Evolutionary conservation across 2,113 vertebrate species (phyloP).

Genomic region (Sprattus sprattus): DNA sequence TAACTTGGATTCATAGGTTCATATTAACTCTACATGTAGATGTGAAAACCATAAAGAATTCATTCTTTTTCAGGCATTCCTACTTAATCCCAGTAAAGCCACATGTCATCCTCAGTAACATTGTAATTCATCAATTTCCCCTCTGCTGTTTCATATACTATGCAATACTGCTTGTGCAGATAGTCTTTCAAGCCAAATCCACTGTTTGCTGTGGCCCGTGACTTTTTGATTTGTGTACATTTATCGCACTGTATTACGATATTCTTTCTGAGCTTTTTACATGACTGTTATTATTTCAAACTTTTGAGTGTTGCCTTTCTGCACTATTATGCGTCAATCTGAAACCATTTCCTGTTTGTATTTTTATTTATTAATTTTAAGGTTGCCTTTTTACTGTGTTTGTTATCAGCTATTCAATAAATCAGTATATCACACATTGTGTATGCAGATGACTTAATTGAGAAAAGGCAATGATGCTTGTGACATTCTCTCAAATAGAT

Average conservation of each 20-base stretch:
- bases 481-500: background rate
- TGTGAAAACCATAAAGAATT: background rate
- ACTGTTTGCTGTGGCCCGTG: background rate
- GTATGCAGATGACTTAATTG: background rate
- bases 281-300: background rate
- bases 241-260: background rate
- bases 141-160: background rate
- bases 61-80: background rate
- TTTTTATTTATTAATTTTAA: background rate
- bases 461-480: background rate
- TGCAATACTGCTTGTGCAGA: slow-evolving; percentile 6
- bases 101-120: background rate
- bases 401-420: background rate
- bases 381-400: background rate
- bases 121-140: background rate
- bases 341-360: background rate
- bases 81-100: background rate
- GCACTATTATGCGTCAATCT: background rate
- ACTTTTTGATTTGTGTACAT: background rate
- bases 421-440: background rate
- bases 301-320: background rate
- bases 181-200: slow-evolving; percentile 15
- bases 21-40: background rate
- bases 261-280: background rate
- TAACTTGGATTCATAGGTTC: background rate